Conservation (phyloP, 2,113 vertebrate species). For the Platanista minor region DNA sequence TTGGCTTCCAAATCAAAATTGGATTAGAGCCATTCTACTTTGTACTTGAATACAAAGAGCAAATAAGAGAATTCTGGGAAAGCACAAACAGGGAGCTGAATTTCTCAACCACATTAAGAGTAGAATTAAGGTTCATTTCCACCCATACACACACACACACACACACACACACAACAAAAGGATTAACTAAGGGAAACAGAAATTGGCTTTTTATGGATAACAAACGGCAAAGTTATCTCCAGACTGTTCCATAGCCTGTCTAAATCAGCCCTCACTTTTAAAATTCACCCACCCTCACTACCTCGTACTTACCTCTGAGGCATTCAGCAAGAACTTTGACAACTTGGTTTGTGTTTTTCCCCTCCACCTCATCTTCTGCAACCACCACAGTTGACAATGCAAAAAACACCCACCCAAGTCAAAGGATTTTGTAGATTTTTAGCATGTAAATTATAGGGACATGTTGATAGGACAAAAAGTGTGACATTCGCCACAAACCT, state of each 20-base stretch:
- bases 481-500: not conserved
- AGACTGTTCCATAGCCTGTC: not conserved
- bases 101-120: not conserved
- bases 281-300: not conserved
- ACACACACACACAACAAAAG: not conserved
- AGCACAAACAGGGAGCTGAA: not conserved
- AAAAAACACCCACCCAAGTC: not conserved
- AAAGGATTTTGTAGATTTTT: not conserved
- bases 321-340: not conserved
- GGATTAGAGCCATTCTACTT: slow-evolving; percentile 39
- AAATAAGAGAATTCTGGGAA: slow-evolving; percentile 47
- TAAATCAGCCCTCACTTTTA: not conserved
- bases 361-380: not conserved
- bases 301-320: not conserved
- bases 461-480: not conserved
- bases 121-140: not conserved
- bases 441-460: too few species aligned
- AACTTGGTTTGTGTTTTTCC: not conserved
- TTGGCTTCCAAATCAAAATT: slow-evolving; percentile 54
- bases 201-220: not conserved
- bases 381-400: not conserved
- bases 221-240: not conserved
- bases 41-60: slow-evolving; percentile 58
- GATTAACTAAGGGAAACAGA: not conserved
- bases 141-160: not conserved